A percentile compares a stretch with the other conserved stretches of the same genome.
Evolutionary conservation across 2,888 invertebrate species (phyloP).

Genomic region (Acleris sparsana): DNA sequence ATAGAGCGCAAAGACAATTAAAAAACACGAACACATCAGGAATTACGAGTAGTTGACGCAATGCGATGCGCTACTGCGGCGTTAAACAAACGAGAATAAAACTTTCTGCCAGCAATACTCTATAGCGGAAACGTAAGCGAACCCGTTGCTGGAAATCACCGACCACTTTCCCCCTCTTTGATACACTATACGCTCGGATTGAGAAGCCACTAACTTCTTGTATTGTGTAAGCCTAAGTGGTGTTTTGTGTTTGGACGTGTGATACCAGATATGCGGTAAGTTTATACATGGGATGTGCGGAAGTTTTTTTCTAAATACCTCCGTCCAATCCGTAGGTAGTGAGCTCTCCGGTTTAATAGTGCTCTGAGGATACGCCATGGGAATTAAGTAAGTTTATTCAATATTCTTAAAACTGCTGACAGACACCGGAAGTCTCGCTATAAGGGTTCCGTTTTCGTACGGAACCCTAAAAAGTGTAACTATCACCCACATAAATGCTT

Average conservation of each 20-base stretch:
- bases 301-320: slow-evolving; percentile 25
- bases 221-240: slow-evolving; percentile 16
- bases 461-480: too few relatives aligned
- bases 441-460: too few relatives aligned
- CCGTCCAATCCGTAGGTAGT: slow-evolving; percentile 14
- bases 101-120: slow-evolving; percentile 29
- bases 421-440: too few relatives aligned
- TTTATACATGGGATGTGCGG: slow-evolving; percentile 11
- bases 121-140: slow-evolving; percentile 33
- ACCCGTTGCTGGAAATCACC: slow-evolving; percentile 8
- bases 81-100: slow-evolving; percentile 21
- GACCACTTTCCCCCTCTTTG: slow-evolving; percentile 36
- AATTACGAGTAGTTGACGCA: slow-evolving; percentile 21
- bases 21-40: slow-evolving; percentile 11
- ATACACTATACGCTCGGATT: slow-evolving; percentile 30
- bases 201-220: slow-evolving; percentile 26
- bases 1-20: slow-evolving; percentile 16
- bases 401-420: too few relatives aligned
- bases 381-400: slow-evolving; percentile 23
- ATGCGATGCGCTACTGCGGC: not conserved
- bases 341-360: slow-evolving; percentile 10
- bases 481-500: too few relatives aligned
- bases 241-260: slow-evolving; percentile 34
- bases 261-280: slow-evolving; percentile 33
- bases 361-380: slow-evolving; percentile 2